Evolutionary conservation across 2,113 vertebrate genomes (phyloP), one percentile per base, ranked within the genome.

Genomic region (Forbesichthys agassizii): DNA sequence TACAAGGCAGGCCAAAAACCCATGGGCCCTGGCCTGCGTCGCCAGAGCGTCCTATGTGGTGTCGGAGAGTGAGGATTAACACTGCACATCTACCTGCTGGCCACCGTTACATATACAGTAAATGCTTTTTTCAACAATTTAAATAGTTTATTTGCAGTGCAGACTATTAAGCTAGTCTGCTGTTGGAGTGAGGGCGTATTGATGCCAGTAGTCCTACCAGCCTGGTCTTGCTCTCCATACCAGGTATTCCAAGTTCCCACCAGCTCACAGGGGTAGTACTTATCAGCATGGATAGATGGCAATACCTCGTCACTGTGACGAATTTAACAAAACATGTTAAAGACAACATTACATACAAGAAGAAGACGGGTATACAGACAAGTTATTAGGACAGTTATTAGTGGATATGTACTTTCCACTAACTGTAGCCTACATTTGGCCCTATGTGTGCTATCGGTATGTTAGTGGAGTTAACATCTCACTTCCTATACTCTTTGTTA

Each of bases 181-280:
- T 42, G 47, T 20, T 61, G 47, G 61, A 36, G 46, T 51, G 9
- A 47, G 9, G 70, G 13, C 7, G 65, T 71, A 13, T 11, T 54
- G 56, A 60, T 47, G 70, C 56, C 63, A 77, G 61, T 61, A 75
- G 75, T 90, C 94, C 86, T 95, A 98, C 97, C 97, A 91, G 97
- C 96, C 93, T 98, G 97, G 88, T 99, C 97, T 81, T 99, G 97
- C 87, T 99, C 97, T 89, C 97, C 97, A 86, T 99, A 99, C 97
- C 97, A 99, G 69, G 97, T 99, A 91, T 99, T 99, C 97, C 97
- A 99, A 69, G 96, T 98, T 60, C 97, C 97, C 92, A 98, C 96
- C 93, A 99, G 92, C 86, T 97, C 93, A 93, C 97, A 98, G 65
- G 97, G 95, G 88, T 98, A 99, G 71, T 95, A 93, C 79, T 95